Base-by-base conservation (phyloP, 2,797 vertebrate species). In the Lutjanus campechanus region DNA sequence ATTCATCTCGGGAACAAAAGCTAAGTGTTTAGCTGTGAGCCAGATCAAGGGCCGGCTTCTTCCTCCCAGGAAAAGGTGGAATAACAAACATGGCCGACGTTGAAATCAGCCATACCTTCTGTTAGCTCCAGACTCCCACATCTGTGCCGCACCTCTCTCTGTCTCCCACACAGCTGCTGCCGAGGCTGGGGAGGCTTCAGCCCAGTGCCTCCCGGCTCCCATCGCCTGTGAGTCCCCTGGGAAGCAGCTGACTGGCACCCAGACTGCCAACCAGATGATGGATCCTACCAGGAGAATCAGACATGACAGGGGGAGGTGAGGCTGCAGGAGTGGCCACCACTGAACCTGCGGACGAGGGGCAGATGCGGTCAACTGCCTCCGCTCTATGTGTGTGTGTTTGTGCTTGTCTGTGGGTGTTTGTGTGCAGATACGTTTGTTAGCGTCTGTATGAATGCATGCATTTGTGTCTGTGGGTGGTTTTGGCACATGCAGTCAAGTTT, bases 1-100 rank as follows among this genome's bases (percentile, higher is more conserved):
- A 85, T 92, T 82, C 90, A 84, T 93, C 87, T 90, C 63, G 40
- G 90, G 90, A 83, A 92, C 94, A 96, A 96, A 96, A 95, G 94
- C 92, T 93, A 95, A 94, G 91, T 96, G 94, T 96, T 96, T 94
- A 91, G 85, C 93, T 93, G 91, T 67, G 88, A 94, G 90, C 88
- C 87, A 94, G 95, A 96, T 96, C 94, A 95, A 96, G 94, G 94
- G 91, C 93, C 92, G 67, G 88, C 91, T 90, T 95, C 94, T 95
- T 95, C 95, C 94, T 96, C 93, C 88, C 92, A 91, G 95, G 95
- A 95, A 96, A 93, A 93, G 92, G 94, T 93, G 91, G 92, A 95
- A 95, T 95, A 96, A 96, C 94, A 96, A 96, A 96, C 94, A 96
- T 89, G 93, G 93, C 92, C 88, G 88, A 90, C 77, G 36, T 55